Base-by-base conservation (phyloP, 1,140 invertebrate genomes). In the Drosophila albomicans region DNA sequence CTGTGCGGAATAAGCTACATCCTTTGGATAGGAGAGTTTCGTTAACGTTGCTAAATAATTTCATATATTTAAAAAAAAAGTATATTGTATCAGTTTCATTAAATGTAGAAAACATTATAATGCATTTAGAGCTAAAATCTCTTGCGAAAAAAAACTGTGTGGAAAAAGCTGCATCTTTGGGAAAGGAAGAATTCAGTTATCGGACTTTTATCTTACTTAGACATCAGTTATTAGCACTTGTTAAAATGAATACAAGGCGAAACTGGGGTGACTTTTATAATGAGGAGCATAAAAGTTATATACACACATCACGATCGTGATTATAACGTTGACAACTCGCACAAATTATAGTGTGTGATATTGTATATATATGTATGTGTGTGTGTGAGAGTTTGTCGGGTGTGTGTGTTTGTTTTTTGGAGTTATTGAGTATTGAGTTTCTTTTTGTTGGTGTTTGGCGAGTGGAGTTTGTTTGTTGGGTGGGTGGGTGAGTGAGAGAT, bases 361-460 rank as follows among this genome's bases (percentile, higher is more conserved):
- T 71, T 52, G 43, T 61, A 62, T 75, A 51, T 56, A 61, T 59
- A n/a, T 73, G 62, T 49, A 64, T 78, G 35, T 56, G 62, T 68
- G 6, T 30, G 20, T 52, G 59, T 49, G 46, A 25, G 28, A 20
- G 20, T 25, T 25, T 25, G 20, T 25, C 20, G 20, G 20, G 20
- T 25, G 20, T 25, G 28, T 48, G 52, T 67, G 11, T 35, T 32
- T 51, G 48, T 16, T 30, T 16, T 30, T 69, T 69, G 52, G 30
- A 16, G 32, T 54, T 54, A 8, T 32, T 35, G 5, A 16, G 13
- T 58, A 16, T 54, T 35, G 15, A 16, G 32, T 63, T 43, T 63
- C 1, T 15, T 28, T 59, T 49, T 65, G 59, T 56, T 5, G 62
- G 54, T 45, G 30, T 49, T 32, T 32, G 8, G 32, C 7, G 28